Evolutionary conservation across 1,140 invertebrate genomes (phyloP).

Genomic region (Trichomalopsis sarcophagae): DNA sequence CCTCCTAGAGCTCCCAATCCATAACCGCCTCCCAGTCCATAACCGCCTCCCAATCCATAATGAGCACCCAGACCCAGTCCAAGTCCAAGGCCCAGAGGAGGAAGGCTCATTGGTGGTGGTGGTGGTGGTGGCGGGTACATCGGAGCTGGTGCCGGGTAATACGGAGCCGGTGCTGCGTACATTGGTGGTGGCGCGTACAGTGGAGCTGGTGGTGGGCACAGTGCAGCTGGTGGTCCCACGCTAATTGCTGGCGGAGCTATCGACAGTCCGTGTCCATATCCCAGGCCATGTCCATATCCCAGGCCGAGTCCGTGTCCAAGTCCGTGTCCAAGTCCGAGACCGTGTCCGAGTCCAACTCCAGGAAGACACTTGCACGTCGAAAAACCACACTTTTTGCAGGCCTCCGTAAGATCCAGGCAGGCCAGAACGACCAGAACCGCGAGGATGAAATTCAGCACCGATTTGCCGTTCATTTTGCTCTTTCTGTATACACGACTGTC

Average conservation of each 20-base stretch:
- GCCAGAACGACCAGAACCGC: constrained; percentile 29
- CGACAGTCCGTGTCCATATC: not conserved
- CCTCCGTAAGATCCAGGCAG: constrained; percentile 9
- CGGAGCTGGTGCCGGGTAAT: not conserved
- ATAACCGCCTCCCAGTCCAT: not conserved
- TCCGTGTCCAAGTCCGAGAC: not conserved
- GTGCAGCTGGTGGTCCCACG: not conserved
- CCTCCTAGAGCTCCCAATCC: not conserved
- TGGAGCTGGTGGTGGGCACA: not conserved
- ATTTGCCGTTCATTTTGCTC: constrained; percentile 23
- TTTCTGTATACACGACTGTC: constrained; percentile 2
- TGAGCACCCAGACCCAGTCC: not conserved
- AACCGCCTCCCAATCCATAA: not conserved
- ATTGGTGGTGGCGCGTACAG: not conserved
- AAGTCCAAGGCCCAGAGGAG: not conserved
- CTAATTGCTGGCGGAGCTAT: too few species aligned
- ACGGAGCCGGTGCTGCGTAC: not conserved
- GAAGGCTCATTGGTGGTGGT: not conserved
- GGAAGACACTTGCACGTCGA: not conserved
- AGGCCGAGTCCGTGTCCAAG: not conserved
- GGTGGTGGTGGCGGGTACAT: not conserved
- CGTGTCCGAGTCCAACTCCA: not conserved
- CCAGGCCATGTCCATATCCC: not conserved
- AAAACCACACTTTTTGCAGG: constrained; percentile 43
- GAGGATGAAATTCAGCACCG: not conserved